Base-by-base conservation (phyloP, 2,113 vertebrate species). In the Macaca mulatta region DNA sequence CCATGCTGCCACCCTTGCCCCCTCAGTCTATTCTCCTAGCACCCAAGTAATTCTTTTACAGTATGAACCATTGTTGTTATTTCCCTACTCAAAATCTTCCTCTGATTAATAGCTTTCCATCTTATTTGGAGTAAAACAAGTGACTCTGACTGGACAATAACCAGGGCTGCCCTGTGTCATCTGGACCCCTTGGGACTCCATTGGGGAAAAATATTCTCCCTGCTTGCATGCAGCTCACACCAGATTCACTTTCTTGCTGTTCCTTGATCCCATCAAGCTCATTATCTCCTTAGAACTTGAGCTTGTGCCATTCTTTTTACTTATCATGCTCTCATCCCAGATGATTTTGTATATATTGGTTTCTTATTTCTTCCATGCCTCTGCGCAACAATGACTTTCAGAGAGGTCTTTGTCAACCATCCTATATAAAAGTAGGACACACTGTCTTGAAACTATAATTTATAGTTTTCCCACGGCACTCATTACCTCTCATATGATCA, bases 121-220 rank as follows among this genome's bases (percentile, higher is more conserved):
- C 17, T 72, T 93, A 86, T 50, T 78, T 43, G 84, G 6, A 20
- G 13, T 78, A 22, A 20, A 55, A 55, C 8, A 32, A 61, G 55
- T n/a, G 59, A 35, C 32, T 48, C 23, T 61, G 9, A 59, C 16
- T 7, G 61, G 35, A 23, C 12, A 70, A 9, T 64, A 5, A 52
- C 27, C 74, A 64, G 4, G 20, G 7, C 18, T 88, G 25, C 16
- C 70, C 22, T 81, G 8, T 22, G 11, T 2, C 35, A 35, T 8
- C 40, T 90, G 48, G 59, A 55, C 4, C 22, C 13, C 48, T 6
- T 3, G 9, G 35, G 25, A 27, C 6, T 25, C 57, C 38, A 7
- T 12, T 20, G 1, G 30, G 43, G 1, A n/a, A 22, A 50, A 1
- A 23, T 2, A 3, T 11, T 45, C 18, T 61, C 35, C n/a, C 1